Evolutionary conservation across 2,888 invertebrate species (phyloP), one percentile per base, ranked within the genome.

Genomic region (Hydrotaea diabolus): DNA sequence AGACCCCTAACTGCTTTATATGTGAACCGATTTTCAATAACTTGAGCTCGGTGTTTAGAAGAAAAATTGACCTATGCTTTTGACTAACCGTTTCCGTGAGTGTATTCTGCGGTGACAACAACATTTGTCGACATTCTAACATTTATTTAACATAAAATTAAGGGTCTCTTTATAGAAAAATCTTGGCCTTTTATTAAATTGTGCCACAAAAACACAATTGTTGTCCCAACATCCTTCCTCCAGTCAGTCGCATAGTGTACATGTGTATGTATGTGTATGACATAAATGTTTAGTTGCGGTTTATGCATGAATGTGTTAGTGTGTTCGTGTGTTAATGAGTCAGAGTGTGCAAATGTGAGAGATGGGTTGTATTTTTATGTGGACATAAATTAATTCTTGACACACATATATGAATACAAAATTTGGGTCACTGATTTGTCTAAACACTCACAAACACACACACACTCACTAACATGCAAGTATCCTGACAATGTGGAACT

Each of bases 381-480:
- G 81, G 66, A 73, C 73, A 81, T 84, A 84, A 84, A 84, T 84
- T 84, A 84, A 84, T 84, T 84, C 81, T 77, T 76, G 43, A 77
- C 73, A 53, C 19, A 23, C 36, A 9, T 13, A 46, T 73, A 62
- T 81, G 81, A 76, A 78, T 84, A 76, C 69, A 62, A 79, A 81
- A 81, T 84, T 21, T 81, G 59, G 84, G 84, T 76, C 78, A 82
- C 43, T 81, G 84, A 81, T 79, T 85, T 81, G 69, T 79, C 15
- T 71, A 21, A 64, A 21, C 5, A 66, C 39, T 2, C 66, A 66
- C 17, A 46, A 19, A 23, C 19, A 2, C 66, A 69, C 23, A 46
- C 5, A 69, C 21, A 55, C 21, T 7, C 55, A 55, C 39, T 11
- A 3, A 9, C 26, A 59, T 15, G 9, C 21, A 55, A 0, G 17